Percentiles rank a stretch among this genome's conserved stretches.
Evolutionary conservation across 2,888 invertebrate species (phyloP).

Genomic region (Chloromyia formosa): DNA sequence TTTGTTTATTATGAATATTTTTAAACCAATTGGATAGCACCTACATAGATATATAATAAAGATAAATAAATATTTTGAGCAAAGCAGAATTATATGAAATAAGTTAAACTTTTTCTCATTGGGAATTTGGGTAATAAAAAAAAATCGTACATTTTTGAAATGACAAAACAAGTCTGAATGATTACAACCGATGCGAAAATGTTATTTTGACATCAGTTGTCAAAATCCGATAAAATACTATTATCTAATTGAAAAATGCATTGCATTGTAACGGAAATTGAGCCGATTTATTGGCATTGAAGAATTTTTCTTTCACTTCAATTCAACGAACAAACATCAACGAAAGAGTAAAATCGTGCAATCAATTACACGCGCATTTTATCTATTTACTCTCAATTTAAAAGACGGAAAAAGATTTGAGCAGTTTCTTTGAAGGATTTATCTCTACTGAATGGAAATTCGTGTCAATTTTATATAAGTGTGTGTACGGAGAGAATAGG

Average conservation of each 20-base stretch:
- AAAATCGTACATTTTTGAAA: no score
- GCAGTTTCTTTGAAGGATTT: constrained; percentile 5
- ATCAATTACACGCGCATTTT: constrained; percentile 29
- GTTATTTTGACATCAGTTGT: background rate
- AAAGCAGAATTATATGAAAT: background rate
- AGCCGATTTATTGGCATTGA: background rate
- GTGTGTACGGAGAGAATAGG: background rate
- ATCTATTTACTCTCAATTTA: background rate
- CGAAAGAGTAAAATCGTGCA: constrained; percentile 30
- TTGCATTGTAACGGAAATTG: background rate
- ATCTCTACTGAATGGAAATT: constrained; percentile 6
- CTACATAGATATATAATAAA: background rate
- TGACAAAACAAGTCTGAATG: background rate
- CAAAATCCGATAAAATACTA: background rate
- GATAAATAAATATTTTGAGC: constrained; percentile 6
- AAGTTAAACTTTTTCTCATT: background rate
- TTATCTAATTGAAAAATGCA: background rate
- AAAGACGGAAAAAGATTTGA: background rate
- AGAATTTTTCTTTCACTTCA: constrained; percentile 14
- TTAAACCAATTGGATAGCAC: background rate
- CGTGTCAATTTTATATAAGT: constrained; percentile 18
- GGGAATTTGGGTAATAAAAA: no score
- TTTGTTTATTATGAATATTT: background rate
- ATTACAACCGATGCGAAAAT: background rate
- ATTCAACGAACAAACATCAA: background rate